phyloP scores from a whole-genome alignment of 2,888 invertebrate genomes.

The Patella depressa region DNA sequence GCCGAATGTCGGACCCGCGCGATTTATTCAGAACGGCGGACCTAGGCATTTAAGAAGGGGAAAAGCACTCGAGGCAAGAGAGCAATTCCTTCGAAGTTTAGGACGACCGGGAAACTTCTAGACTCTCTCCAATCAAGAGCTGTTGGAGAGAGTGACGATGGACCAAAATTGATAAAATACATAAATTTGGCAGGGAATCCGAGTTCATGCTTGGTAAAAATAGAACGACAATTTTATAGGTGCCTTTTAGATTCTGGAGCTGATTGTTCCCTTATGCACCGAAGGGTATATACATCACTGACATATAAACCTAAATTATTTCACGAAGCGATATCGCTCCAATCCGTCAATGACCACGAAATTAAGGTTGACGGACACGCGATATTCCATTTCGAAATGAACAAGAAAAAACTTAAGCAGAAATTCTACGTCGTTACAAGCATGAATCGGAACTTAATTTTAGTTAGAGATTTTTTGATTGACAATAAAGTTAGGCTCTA shows the following conservation, averaged over 20 bases:
- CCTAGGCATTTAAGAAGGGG: no score
- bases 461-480: background rate
- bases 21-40: no score
- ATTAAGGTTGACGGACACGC: no score
- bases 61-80: no score
- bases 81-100: background rate
- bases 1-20: no score
- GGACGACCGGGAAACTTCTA: background rate
- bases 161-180: no score
- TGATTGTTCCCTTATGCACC: background rate
- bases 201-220: background rate
- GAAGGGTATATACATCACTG: no score
- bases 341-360: no score
- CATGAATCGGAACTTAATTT: background rate
- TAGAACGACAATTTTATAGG: background rate
- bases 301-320: no score
- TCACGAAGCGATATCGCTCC: no score
- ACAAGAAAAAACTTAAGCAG: background rate
- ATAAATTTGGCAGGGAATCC: constrained; percentile 6
- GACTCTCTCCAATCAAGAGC: background rate
- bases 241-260: background rate
- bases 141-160: background rate
- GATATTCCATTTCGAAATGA: background rate
- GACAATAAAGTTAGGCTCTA: background rate
- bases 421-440: background rate